These are phyloP conservation scores for Pogonomyrmex barbatus DNA, from an alignment of 1,140 invertebrate genomes.

Conservation along the genomic window DNA sequence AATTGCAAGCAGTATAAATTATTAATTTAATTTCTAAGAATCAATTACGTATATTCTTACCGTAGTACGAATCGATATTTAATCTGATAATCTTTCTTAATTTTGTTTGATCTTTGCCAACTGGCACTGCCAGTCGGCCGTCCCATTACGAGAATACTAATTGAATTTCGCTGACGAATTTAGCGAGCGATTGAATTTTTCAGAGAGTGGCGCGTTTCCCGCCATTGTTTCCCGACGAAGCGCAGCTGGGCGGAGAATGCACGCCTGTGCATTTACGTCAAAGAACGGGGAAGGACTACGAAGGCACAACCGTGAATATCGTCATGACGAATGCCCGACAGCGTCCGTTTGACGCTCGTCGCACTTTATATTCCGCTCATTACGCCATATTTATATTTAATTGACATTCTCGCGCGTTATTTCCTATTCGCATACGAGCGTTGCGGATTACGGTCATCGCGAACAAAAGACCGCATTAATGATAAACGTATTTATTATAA, in stretches of 20 bases:
- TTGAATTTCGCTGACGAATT: slow-evolving; percentile 70
- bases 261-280: slow-evolving; percentile 68
- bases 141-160: slow-evolving; percentile 49
- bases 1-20: background rate
- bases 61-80: background rate
- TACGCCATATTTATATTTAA: slow-evolving; percentile 57
- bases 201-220: slow-evolving; percentile 70
- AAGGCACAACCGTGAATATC: slow-evolving; percentile 31
- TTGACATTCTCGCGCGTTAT: slow-evolving; percentile 51
- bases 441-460: background rate
- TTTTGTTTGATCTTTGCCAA: background rate
- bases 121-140: background rate
- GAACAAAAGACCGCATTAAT: slow-evolving; percentile 39
- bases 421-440: slow-evolving; percentile 29
- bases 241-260: slow-evolving; percentile 62
- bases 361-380: slow-evolving; percentile 27
- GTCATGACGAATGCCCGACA: slow-evolving; percentile 8
- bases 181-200: slow-evolving; percentile 71
- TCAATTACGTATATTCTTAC: background rate
- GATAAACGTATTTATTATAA: background rate
- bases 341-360: slow-evolving; percentile 32
- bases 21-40: background rate
- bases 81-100: background rate
- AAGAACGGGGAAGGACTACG: slow-evolving; percentile 38
- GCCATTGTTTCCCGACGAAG: slow-evolving; percentile 68